Base-by-base conservation (phyloP, 2,888 invertebrate genomes). In the Drosophila siamana region DNA sequence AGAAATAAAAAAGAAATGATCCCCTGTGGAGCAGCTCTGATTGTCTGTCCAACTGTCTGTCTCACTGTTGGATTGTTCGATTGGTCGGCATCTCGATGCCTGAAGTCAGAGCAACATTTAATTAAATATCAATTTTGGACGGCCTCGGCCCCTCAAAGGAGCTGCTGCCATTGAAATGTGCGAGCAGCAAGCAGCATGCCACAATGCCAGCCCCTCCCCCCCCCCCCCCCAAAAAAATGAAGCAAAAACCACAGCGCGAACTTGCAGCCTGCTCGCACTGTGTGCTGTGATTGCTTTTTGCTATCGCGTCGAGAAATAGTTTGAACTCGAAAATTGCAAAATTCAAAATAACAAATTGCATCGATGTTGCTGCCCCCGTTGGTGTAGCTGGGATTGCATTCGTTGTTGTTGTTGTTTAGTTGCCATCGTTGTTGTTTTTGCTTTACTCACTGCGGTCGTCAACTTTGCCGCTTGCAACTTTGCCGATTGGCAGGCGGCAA, bases 291-390 rank as follows among this genome's bases (percentile, higher is more conserved):
- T 82, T 74, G 74, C 73, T 68, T 72, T 77, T 77, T 64, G 62
- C 55, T 52, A 26, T 60, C 26, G 47, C 59, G 47, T 43, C 40
- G 71, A 66, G 64, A 80, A 83, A 84, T 81, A 74, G 83, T 81
- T 83, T 55, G 57, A 74, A 60, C 56, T 81, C 68, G 68, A 72
- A 86, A 86, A 86, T 84, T 78, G 83, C 79, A 72, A 79, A 83
- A 86, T 83, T 81, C 85, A 86, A 86, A 83, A 84, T 86, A 83
- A 83, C 87, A 83, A 83, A 83, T 83, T 83, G 87, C 81, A 74
- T 86, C 66, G 78, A 75, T 76, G 77, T 62, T 69, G 65, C 56
- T 69, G 65, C 56, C 43, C 41, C 55, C 55, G 63, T 60, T 43
- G 30, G 11, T 30, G 30, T 30, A 11, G 52, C 26, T 24, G 43